Evolutionary conservation across 1,140 invertebrate genomes (phyloP).

Genomic region (Mamestra configurata): DNA sequence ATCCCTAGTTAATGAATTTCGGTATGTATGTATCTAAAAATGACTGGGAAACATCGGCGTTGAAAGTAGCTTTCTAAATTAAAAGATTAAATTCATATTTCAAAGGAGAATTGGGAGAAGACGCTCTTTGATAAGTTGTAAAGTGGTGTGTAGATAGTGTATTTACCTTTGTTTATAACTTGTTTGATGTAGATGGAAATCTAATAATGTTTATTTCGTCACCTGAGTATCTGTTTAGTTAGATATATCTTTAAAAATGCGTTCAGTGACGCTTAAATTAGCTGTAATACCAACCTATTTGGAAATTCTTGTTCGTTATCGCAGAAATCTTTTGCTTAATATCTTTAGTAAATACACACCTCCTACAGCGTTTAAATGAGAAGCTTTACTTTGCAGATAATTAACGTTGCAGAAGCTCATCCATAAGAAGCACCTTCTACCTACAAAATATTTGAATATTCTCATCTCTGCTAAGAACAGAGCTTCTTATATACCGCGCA

Average conservation of each 20-base stretch:
- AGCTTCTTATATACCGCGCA: background rate
- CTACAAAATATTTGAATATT: background rate
- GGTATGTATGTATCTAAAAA: conserved; percentile 39
- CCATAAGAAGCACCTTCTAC: background rate
- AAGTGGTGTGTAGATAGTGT: background rate
- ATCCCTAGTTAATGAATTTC: conserved; percentile 73
- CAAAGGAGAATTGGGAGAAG: background rate
- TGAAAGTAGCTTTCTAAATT: conserved; percentile 36
- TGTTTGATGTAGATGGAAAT: background rate
- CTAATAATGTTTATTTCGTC: background rate
- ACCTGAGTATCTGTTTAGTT: background rate
- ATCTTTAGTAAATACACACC: background rate
- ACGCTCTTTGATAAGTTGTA: background rate
- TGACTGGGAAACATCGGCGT: conserved; percentile 23
- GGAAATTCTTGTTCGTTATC: too few species aligned
- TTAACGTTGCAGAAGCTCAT: background rate
- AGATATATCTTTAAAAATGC: background rate
- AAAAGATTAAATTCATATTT: conserved; percentile 41
- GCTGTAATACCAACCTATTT: too few species aligned
- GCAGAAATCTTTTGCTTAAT: background rate
- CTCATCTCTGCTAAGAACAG: background rate
- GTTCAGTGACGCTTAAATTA: too few species aligned
- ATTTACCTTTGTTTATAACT: background rate
- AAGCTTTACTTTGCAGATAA: background rate
- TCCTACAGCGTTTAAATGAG: background rate